phyloP scores from a whole-genome alignment of 2,113 vertebrate species.

The Micronycteris hirsuta region DNA sequence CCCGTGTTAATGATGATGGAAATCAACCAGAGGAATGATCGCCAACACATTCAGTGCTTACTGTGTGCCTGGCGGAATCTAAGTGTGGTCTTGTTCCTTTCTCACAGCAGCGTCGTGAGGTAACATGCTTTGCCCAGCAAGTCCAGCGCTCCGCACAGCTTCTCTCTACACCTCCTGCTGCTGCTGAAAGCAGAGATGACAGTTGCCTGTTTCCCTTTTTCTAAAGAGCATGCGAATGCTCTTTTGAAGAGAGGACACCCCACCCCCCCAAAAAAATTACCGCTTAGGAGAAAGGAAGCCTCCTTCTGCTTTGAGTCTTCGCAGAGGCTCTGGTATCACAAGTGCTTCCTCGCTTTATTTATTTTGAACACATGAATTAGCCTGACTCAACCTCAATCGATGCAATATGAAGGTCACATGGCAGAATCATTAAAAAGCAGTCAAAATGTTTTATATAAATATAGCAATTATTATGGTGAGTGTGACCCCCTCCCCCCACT shows the following conservation, averaged over 20 bases:
- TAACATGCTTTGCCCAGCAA: background rate
- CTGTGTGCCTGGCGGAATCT: background rate
- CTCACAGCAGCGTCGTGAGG: background rate
- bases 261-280: background rate
- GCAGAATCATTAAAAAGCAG: background rate
- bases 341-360: background rate
- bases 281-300: constrained; percentile 11
- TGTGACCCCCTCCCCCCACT: background rate
- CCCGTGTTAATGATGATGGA: background rate
- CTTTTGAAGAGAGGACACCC: background rate
- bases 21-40: background rate
- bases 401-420: background rate
- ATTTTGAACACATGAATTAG: background rate
- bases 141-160: background rate
- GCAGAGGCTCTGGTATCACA: background rate
- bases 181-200: background rate
- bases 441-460: background rate
- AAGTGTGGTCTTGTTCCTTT: background rate
- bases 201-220: background rate
- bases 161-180: constrained; percentile 9
- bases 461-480: background rate
- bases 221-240: background rate
- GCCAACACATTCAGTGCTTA: background rate
- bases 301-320: background rate
- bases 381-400: background rate